These are phyloP conservation scores for Nebria salina DNA, from an alignment of 2,888 invertebrate genomes.

Conservation along the genomic window DNA sequence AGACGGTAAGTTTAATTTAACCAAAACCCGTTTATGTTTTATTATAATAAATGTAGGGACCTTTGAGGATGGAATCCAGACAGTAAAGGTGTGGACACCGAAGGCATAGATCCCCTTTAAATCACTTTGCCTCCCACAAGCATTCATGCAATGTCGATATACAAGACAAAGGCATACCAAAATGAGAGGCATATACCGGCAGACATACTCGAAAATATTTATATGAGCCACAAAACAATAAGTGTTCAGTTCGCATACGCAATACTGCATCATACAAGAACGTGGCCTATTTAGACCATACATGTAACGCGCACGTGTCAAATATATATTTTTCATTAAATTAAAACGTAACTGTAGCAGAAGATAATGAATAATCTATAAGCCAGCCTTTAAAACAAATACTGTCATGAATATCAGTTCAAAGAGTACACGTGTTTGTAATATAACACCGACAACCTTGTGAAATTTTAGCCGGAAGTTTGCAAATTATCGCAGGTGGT, in stretches of 20 bases:
- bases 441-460: neutral
- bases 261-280: too few relatives aligned
- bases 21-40: conserved; percentile 62
- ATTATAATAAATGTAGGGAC: conserved; percentile 56
- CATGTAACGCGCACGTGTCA: too few relatives aligned
- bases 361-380: too few relatives aligned
- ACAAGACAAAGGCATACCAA: conserved; percentile 45
- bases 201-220: neutral
- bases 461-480: neutral
- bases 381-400: too few relatives aligned
- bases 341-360: too few relatives aligned
- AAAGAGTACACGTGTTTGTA: too few relatives aligned
- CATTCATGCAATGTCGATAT: conserved; percentile 59
- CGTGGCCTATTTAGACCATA: too few relatives aligned
- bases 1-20: conserved; percentile 31
- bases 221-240: too few relatives aligned
- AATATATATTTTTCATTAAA: too few relatives aligned
- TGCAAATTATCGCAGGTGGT: neutral
- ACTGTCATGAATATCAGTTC: too few relatives aligned
- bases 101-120: conserved; percentile 66
- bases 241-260: too few relatives aligned
- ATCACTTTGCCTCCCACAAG: conserved; percentile 51
- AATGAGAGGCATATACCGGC: conserved; percentile 32
- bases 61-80: conserved; percentile 77
- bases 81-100: conserved; percentile 73